phyloP scores from a whole-genome alignment of 64 coral and sea anemone species.

The Acropora yongei region DNA sequence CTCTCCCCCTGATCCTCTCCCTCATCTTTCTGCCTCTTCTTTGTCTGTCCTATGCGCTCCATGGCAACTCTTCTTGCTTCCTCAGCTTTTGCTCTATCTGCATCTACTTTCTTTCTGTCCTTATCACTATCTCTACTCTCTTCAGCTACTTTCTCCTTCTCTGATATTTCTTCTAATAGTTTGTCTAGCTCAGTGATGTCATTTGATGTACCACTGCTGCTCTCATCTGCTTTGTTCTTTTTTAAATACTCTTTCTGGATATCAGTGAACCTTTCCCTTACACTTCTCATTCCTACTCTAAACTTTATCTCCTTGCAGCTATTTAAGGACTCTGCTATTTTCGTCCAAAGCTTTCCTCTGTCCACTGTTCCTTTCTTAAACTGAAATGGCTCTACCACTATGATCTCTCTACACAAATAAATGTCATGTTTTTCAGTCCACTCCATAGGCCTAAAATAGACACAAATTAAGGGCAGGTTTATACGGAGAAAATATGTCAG shows the following conservation, averaged over 20 bases:
- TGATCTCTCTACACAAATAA: slow-evolving; percentile 12
- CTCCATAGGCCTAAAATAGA: slow-evolving; percentile 12
- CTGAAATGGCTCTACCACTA: slow-evolving; percentile 54
- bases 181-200: slow-evolving; percentile 24
- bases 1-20: too few relatives aligned
- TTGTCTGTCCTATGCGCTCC: too few relatives aligned
- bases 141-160: slow-evolving; percentile 58
- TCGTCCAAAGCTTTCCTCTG: slow-evolving; percentile 8
- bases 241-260: slow-evolving; percentile 44
- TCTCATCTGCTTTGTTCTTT: slow-evolving; percentile 35
- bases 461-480: too few relatives aligned
- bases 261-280: slow-evolving; percentile 54
- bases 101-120: slow-evolving; percentile 3
- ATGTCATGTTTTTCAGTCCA: too few relatives aligned
- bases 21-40: too few relatives aligned
- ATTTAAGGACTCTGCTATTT: slow-evolving; percentile 37
- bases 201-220: slow-evolving; percentile 51
- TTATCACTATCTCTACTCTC: slow-evolving; percentile 40
- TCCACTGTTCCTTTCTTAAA: slow-evolving; percentile 43
- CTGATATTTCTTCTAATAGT: slow-evolving; percentile 57
- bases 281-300: slow-evolving; percentile 30
- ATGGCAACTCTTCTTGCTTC: too few relatives aligned
- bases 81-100: too few relatives aligned
- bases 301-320: slow-evolving; percentile 40
- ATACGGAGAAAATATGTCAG: too few relatives aligned